Evolutionary conservation across 2,797 vertebrate genomes (phyloP), one percentile per base, ranked within the genome.

Genomic region (Acanthiza pusilla): DNA sequence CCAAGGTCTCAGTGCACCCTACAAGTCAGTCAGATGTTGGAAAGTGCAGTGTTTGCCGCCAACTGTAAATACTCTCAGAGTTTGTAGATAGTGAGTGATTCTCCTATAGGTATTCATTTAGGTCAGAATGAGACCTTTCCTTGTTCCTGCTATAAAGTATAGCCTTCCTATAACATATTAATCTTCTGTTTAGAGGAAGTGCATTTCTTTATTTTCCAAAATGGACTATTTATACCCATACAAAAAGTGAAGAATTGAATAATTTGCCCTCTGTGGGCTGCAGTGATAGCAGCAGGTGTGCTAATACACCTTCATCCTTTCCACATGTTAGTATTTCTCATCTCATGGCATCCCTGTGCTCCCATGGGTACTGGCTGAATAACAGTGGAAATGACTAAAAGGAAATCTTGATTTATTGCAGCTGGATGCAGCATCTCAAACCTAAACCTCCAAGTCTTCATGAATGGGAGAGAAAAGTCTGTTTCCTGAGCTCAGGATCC

Each of bases 1-100:
- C 23, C 8, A 17, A 63, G 21, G 42, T 65, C 21, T 77, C 0
- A 2, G 34, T 61, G 32, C 5, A 36, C 0, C 1, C 23, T 63
- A 34, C 21, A 36, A 36, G 11, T 36, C 62, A 50, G 19, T 27
- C 20, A 25, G 29, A 7, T 48, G 3, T 82, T 90, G 36, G 23
- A 68, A 82, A 11, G 11, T 23, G 36, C 12, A 51, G 22, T 48
- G 38, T 82, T 76, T 89, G 36, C 27, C 34, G 67, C n/a, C 20
- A 53, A 1, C 19, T 48, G 9, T 55, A 55, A 66, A 16, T 51
- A 70, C 20, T 32, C 4, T 73, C 7, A 22, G 26, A 72, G 16
- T 21, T 3, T 76, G 20, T 74, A 26, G 26, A 10, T 32, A 53
- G 40, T 26, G 25, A 73, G 10, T 2, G 8, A 42, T 66, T 93